These are phyloP conservation scores for Rhagonycha fulva DNA, from an alignment of 2,888 invertebrate genomes.

Conservation along the genomic window DNA sequence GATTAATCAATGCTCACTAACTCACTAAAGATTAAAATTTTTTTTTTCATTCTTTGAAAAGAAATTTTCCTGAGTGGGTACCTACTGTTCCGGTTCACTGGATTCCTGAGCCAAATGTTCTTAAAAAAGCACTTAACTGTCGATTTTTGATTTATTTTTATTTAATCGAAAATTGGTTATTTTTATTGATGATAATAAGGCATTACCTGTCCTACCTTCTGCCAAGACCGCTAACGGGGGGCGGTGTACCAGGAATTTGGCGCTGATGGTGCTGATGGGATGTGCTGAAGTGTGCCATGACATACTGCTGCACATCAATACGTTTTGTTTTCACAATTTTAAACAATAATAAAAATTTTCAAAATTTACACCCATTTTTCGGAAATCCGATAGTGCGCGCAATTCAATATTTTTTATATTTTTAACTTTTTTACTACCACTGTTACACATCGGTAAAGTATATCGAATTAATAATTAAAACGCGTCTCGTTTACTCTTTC, in stretches of 20 bases:
- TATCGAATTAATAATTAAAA: neutral
- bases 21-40: no score
- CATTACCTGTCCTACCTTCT: conserved; percentile 41
- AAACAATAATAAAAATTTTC: neutral
- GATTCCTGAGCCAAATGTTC: neutral
- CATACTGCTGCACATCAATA: conserved; percentile 28
- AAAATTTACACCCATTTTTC: neutral
- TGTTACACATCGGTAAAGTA: neutral
- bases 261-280: conserved; percentile 21
- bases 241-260: conserved; percentile 3
- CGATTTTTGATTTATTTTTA: neutral
- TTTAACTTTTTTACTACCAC: neutral
- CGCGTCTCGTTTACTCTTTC: neutral
- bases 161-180: neutral
- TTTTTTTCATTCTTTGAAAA: no score
- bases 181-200: conserved; percentile 10
- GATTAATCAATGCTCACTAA: no score
- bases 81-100: neutral
- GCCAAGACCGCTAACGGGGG: conserved; percentile 27
- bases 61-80: no score
- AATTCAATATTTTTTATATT: neutral
- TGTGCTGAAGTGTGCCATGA: conserved; percentile 36
- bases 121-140: neutral
- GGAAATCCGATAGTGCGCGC: neutral
- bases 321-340: conserved; percentile 12